Base-by-base conservation (phyloP, 2,113 vertebrate genomes). In the Todiramphus saurophagus region DNA sequence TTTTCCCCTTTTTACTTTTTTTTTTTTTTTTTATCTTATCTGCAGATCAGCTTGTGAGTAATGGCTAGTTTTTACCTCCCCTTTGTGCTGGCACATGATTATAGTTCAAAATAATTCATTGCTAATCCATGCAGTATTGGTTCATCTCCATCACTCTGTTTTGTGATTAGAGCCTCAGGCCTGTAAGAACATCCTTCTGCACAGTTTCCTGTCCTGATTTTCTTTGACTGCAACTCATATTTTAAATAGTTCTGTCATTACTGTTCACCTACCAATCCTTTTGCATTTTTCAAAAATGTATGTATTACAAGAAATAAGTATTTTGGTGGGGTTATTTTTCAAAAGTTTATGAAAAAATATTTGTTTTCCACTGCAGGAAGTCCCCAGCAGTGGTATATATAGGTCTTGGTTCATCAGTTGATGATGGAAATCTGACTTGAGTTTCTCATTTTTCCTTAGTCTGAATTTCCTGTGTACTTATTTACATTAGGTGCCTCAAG, bases 81-180 rank as follows among this genome's bases (percentile, higher is more conserved):
- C 97, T 97, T 97, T 95, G 94, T 98, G 97, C 95, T 96, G 93
- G 96, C 96, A 96, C 95, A 96, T 97, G 97, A 98, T 98, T 97
- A 94, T 90, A 73, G 96, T 97, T 97, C 96, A 98, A 94, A 98
- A 98, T 98, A 98, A 98, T 98, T 98, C 97, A 98, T 97, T 96
- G 96, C 97, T 98, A 98, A 98, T 98, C 97, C 97, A 97, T 98
- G 97, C 97, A 97, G 97, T 97, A 97, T 97, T 97, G 97, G 97
- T 98, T 97, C 97, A 95, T 97, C 97, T 98, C 97, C 97, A 97
- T 98, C 97, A 97, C 95, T 97, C 96, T 97, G 94, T 96, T 97
- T 98, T 97, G 95, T 97, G 96, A 98, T 98, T 97, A 97, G 97
- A 97, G 97, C 97, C 97, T 97, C 92, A 14, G 97, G 97, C 98